These are phyloP conservation scores for Thaumetopoea pityocampa DNA, from an alignment of 1,140 invertebrate genomes.

Conservation along the genomic window DNA sequence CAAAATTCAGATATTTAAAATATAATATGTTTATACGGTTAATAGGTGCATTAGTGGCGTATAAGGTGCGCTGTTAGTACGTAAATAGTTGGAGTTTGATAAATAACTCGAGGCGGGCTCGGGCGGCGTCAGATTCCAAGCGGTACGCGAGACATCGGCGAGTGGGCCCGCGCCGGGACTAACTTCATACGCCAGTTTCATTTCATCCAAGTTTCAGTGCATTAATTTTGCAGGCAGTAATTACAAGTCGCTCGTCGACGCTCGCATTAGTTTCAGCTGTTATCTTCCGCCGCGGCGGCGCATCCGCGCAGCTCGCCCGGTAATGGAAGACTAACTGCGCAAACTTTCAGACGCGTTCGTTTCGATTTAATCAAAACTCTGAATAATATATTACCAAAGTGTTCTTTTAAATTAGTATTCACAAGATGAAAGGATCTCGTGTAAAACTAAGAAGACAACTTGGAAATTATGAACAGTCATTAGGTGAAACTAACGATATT, in stretches of 20 bases:
- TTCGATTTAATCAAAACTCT: conserved; percentile 46
- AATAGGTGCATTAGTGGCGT: too few species aligned
- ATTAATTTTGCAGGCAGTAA: conserved; percentile 72
- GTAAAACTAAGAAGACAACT: too few species aligned
- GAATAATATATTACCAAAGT: conserved; percentile 7
- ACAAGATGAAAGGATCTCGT: too few species aligned
- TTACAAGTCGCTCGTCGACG: conserved; percentile 64
- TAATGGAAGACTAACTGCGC: conserved; percentile 47
- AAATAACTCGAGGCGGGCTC: conserved; percentile 9
- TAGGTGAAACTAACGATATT: too few species aligned
- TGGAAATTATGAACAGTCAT: too few species aligned
- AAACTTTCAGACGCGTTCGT: conserved; percentile 46
- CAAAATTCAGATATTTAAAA: too few species aligned
- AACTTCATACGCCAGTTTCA: conserved; percentile 63
- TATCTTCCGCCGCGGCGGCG: conserved; percentile 37
- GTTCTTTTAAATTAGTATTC: too few species aligned
- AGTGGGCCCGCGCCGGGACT: conserved; percentile 31
- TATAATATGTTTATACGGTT: too few species aligned
- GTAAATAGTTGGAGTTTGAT: conserved; percentile 14
- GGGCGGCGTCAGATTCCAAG: conserved; percentile 23
- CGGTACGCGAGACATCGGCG: conserved; percentile 39
- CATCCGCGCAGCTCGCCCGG: conserved; percentile 36
- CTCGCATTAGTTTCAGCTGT: conserved; percentile 59
- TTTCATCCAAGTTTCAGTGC: conserved; percentile 69
- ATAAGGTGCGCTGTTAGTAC: too few species aligned